Base-by-base conservation (phyloP, 2,797 vertebrate species). In the Pseudochirops cupreus region DNA sequence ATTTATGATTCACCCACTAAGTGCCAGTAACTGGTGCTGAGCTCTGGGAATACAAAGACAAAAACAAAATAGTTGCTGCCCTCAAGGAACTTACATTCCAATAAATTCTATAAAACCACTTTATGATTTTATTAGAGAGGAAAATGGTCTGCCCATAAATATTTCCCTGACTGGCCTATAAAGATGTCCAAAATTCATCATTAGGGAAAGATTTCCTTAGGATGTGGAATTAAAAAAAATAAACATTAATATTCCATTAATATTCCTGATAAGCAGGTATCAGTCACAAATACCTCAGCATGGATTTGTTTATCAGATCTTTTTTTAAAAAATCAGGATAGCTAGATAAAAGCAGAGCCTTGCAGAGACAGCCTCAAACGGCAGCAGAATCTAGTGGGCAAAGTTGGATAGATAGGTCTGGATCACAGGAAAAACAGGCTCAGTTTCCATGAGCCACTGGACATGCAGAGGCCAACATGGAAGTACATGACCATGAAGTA, bases 231-330 rank as follows among this genome's bases (percentile, higher is more conserved):
- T 82, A 46, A 4, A 46, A 82, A 82, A 7, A 96, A 97, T 97
- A 96, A 96, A 90, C 54, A 95, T 96, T 96, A 96, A 92, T 93
- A 95, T 56, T 74, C 52, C 14, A 46, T 46, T 46, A 46, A 46
- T 46, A 46, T 46, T 46, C 46, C 46, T 46, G 92, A 95, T 94
- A 96, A 90, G 90, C 39, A 31, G n/a, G n/a, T 54, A 31, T 90
- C 92, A 50, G 92, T 94, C 55, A 0, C 82, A 39, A 56, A 93
- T 56, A 46, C 58, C 52, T 91, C 26, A 1, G 4, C 26, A 5
- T 52, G 59, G 91, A 62, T 94, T n/a, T 1, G 14, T 94, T 55
- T 57, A 56, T 96, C 91, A 89, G n/a, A 0, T 56, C 28, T 21
- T 16, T 54, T 67, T 29, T 46, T 5, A 12, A 12, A 54, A 54